A percentile compares a stretch with the other conserved stretches of the same genome.
phyloP scores from a whole-genome alignment of 1,140 invertebrate genomes.

The Coelopa frigida region DNA sequence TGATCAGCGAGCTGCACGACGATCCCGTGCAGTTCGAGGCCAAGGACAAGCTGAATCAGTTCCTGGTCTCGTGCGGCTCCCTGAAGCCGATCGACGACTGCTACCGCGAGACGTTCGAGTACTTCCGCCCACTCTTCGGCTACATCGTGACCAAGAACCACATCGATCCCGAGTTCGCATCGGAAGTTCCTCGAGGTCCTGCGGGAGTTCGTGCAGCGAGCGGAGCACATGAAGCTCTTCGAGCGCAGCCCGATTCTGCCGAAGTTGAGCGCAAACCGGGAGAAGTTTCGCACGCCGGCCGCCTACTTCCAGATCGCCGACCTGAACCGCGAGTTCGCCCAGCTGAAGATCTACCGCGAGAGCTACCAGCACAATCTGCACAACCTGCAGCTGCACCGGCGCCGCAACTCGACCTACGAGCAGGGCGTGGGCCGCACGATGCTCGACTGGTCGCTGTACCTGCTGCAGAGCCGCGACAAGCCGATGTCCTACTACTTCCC shows the following conservation, averaged over 20 bases:
- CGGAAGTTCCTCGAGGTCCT: slow-evolving; percentile 24
- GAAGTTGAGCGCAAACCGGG: slow-evolving; percentile 21
- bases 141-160: slow-evolving; percentile 36
- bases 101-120: slow-evolving; percentile 37
- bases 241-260: slow-evolving; percentile 17
- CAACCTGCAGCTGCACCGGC: slow-evolving; percentile 27
- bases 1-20: slow-evolving; percentile 28
- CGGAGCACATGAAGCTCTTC: slow-evolving; percentile 11
- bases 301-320: slow-evolving; percentile 29
- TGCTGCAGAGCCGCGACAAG: slow-evolving; percentile 34
- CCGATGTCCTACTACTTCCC: slow-evolving; percentile 40
- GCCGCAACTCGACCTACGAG: slow-evolving; percentile 32
- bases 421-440: slow-evolving; percentile 31
- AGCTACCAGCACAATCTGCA: slow-evolving; percentile 37
- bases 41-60: slow-evolving; percentile 35
- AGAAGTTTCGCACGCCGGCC: slow-evolving; percentile 27
- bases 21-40: slow-evolving; percentile 31
- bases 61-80: slow-evolving; percentile 35
- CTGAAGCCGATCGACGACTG: slow-evolving; percentile 32
- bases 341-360: slow-evolving; percentile 29
- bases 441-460: slow-evolving; percentile 37
- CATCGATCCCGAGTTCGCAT: slow-evolving; percentile 13
- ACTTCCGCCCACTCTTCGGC: slow-evolving; percentile 36
- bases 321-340: slow-evolving; percentile 24
- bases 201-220: slow-evolving; percentile 19